Evolutionary conservation across 2,113 vertebrate species (phyloP).

Genomic region (Ictidomys tridecemlineatus): DNA sequence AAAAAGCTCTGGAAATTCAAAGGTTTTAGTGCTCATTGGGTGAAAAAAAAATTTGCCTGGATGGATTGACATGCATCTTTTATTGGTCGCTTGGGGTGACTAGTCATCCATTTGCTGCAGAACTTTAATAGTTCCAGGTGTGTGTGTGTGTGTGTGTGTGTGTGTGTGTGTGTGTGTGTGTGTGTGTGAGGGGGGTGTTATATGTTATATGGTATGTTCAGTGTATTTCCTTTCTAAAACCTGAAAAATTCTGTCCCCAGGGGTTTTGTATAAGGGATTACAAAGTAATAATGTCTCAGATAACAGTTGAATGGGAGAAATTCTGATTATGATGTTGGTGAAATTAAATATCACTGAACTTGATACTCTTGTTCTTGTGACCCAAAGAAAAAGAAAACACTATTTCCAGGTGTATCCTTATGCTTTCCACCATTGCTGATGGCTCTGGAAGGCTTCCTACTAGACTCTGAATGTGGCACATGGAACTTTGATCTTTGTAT

Average conservation of each 20-base stretch:
- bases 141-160: no score
- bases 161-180: no score
- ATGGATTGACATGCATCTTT: neutral
- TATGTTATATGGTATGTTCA: neutral
- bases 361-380: slow-evolving; percentile 1
- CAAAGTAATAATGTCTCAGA: slow-evolving; percentile 37
- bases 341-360: slow-evolving; percentile 28
- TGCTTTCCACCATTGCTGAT: slow-evolving; percentile 18
- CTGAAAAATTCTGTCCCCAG: slow-evolving; percentile 4
- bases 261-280: slow-evolving; percentile 23
- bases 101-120: neutral
- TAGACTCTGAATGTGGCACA: neutral
- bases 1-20: slow-evolving; percentile 9
- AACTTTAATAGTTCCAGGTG: slow-evolving; percentile 1
- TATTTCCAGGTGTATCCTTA: neutral
- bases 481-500: neutral
- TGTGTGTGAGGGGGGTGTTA: neutral
- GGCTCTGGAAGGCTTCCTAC: slow-evolving; percentile 31
- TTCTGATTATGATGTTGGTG: slow-evolving; percentile 51
- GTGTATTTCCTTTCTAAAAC: slow-evolving; percentile 59
- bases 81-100: neutral
- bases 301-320: slow-evolving; percentile 7
- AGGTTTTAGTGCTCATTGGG: neutral
- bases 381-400: slow-evolving; percentile 2
- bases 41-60: slow-evolving; percentile 29